These are phyloP conservation scores for Bubalus kerabau DNA, from an alignment of 2,113 vertebrate genomes.

Conservation along the genomic window DNA sequence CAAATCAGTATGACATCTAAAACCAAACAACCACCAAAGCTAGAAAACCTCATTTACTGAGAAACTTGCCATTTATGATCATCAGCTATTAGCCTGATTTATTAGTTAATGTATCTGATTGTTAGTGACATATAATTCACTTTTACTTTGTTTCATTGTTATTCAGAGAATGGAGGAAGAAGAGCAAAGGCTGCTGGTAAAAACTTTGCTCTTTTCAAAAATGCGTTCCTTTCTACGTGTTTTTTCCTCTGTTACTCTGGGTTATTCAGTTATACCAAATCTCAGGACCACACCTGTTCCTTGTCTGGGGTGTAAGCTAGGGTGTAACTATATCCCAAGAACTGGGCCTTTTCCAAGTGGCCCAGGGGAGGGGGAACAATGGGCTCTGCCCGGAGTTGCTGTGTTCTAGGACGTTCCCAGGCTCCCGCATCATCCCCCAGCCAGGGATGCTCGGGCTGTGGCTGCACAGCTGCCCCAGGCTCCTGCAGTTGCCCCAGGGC, in stretches of 20 bases:
- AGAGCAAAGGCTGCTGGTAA: not conserved
- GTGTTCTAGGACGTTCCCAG: not conserved
- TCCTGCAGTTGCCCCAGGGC: not conserved
- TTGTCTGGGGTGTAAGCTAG: not conserved
- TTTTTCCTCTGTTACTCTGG: not conserved
- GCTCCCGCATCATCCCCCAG: not conserved
- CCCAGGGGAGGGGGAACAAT: not conserved
- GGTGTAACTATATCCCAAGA: not conserved
- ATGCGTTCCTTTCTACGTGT: not conserved
- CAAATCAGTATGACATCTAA: not conserved
- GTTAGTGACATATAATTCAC: not conserved
- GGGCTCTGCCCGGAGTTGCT: not conserved
- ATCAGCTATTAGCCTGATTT: not conserved
- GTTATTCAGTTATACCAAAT: not conserved
- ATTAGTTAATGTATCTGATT: not conserved
- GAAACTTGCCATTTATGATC: not conserved
- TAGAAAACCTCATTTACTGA: not conserved
- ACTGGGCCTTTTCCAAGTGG: not conserved
- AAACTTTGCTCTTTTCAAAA: not conserved
- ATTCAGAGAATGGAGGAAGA: not conserved
- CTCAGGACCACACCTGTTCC: not conserved
- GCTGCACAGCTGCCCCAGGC: not conserved
- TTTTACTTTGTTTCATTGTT: not conserved
- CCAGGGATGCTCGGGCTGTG: not conserved
- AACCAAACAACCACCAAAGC: not conserved